These are phyloP conservation scores for Falco punctatus DNA, from an alignment of 2,113 vertebrate genomes.

Conservation along the genomic window DNA sequence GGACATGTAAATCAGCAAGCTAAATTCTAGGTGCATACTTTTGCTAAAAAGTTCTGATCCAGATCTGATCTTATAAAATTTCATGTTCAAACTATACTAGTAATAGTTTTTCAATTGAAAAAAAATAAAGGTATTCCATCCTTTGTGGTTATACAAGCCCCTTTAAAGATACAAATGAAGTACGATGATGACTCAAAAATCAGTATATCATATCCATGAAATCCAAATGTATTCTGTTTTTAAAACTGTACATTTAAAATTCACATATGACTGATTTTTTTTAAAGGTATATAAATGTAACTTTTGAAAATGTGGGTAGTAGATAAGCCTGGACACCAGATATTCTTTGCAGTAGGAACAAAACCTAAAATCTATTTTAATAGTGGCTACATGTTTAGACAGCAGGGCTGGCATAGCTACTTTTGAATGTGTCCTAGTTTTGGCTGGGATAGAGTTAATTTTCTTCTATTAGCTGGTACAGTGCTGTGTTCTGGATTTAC, in stretches of 20 bases:
- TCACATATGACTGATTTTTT: not conserved
- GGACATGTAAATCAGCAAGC: conserved; percentile 6
- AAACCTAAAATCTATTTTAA: not conserved
- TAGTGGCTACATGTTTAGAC: not conserved
- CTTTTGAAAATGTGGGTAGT: not conserved
- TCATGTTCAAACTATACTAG: not conserved
- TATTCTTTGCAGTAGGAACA: not conserved
- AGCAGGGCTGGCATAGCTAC: not conserved
- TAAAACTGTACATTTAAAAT: not conserved
- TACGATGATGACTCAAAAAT: not conserved
- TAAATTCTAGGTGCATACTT: not conserved
- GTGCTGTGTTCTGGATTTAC: too few species aligned
- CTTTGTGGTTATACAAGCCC: accelerated
- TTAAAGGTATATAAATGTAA: not conserved
- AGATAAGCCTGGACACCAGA: not conserved
- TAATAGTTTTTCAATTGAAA: not conserved
- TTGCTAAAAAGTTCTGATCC: not conserved
- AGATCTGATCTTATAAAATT: not conserved
- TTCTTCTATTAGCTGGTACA: too few species aligned
- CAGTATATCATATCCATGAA: not conserved
- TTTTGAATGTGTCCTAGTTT: not conserved
- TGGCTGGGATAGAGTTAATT: too few species aligned
- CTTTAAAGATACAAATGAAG: not conserved
- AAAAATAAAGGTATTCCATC: not conserved
- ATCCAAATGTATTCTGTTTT: not conserved